Evolutionary conservation across 2,113 vertebrate species (phyloP), one percentile per base, ranked within the genome.

Genomic region (Barbus barbus): DNA sequence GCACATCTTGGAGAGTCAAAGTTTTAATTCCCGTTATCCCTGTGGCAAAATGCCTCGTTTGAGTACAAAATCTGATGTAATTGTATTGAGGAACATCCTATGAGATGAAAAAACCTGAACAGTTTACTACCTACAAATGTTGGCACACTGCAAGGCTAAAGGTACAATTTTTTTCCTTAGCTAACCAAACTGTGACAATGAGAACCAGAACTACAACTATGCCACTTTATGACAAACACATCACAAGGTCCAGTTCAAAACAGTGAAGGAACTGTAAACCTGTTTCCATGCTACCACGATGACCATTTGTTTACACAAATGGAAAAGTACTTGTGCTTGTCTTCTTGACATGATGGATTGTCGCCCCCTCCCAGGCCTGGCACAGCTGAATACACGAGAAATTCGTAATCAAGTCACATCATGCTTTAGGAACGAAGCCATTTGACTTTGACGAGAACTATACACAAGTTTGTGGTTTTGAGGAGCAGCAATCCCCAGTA

Each of bases 251-350:
- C 63, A 83, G n/a, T 73, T 73, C n/a, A 83, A 78, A 78, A 83
- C 31, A 46, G 38, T 44, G 82, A 78, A 73, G 7, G 36, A 80
- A 84, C 28, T 82, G 73, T 86, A 84, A 87, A 87, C 78, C 53
- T 65, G 33, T 67, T 73, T 36, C 9, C 28, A 24, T 63, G 16
- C 36, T 44, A 63, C 73, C 28, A 84, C 20, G 28, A 63, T 4
- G 24, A 79, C 20, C 65, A 65, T 51, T 78, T 83, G 36, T 78
- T 69, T 78, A 61, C 65, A 69, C 61, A 79, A 87, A 82, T 63
- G 56, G 71, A 38, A 24, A 67, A 44, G 48, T 36, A 78, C 20
- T 87, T 87, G 86, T 87, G 83, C 83, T 87, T 84, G 61, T 72
- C 61, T 78, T 74, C 72, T 18, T 63, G 77, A 58, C 73, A 75